Conservation (phyloP, 2,113 vertebrate species). For the Bungarus multicinctus region DNA sequence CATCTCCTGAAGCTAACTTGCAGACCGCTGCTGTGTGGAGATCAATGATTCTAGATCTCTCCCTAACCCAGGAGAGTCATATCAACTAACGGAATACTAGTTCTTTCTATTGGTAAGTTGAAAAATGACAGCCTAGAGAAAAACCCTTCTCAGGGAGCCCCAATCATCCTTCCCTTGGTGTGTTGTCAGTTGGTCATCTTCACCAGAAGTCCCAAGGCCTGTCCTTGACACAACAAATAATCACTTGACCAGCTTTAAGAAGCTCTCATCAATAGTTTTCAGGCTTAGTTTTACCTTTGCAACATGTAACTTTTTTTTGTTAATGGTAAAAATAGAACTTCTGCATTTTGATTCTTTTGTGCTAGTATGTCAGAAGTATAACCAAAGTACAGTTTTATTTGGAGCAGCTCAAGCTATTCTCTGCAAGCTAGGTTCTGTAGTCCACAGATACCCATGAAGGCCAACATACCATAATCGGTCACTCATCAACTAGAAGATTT, state of each 20-base stretch:
- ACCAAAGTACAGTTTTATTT: neutral
- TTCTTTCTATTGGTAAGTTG: no score
- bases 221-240: neutral
- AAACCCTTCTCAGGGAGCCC: no score
- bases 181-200: neutral
- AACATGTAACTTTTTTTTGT: neutral
- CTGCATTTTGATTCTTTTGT: neutral
- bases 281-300: neutral
- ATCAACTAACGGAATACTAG: no score
- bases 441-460: neutral
- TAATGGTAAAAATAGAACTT: neutral
- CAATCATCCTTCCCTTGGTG: no score
- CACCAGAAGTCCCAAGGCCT: neutral
- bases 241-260: neutral
- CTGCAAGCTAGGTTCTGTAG: neutral
- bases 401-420: neutral
- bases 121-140: no score
- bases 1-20: no score
- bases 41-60: no score
- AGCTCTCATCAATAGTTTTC: neutral
- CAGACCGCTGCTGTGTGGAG: no score
- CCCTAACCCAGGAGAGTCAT: no score
- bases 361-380: neutral
- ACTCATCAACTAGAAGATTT: neutral
- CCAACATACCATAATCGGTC: neutral